Percentiles rank a stretch among this genome's conserved stretches.
Conservation (phyloP, 1,140 invertebrate species). For the Mycetomoellerius zeteki region DNA sequence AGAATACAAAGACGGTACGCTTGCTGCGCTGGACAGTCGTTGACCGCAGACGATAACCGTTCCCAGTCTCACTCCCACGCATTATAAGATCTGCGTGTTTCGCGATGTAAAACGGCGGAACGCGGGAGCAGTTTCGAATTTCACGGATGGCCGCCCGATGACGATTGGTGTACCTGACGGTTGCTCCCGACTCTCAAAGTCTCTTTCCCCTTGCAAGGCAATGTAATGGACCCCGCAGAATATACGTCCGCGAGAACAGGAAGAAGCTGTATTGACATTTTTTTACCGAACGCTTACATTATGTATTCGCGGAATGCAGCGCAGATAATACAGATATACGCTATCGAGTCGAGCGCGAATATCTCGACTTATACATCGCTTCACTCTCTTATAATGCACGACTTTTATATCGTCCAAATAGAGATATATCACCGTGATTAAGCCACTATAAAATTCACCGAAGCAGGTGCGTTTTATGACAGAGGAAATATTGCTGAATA, state of each 20-base stretch:
- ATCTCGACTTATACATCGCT: not conserved
- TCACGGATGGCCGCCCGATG: slow-evolving; percentile 73
- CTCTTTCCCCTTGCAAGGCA: not conserved
- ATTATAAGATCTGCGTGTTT: slow-evolving; percentile 35
- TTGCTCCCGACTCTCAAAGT: slow-evolving; percentile 3
- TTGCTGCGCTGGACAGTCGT: slow-evolving; percentile 49
- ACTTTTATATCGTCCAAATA: slow-evolving; percentile 1
- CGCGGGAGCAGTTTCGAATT: slow-evolving; percentile 71
- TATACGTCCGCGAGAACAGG: slow-evolving; percentile 15
- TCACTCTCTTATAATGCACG: not conserved
- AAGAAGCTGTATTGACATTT: not conserved
- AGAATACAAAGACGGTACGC: slow-evolving; percentile 21
- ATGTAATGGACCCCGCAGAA: not conserved
- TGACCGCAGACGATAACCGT: slow-evolving; percentile 55
- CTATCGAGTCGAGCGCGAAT: not conserved
- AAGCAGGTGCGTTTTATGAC: not conserved
- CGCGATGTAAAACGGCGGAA: slow-evolving; percentile 59
- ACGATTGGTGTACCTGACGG: slow-evolving; percentile 59
- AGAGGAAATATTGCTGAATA: not conserved
- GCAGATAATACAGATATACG: not conserved
- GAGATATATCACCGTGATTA: not conserved
- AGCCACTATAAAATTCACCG: not conserved
- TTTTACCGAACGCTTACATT: slow-evolving; percentile 20
- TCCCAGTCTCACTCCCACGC: slow-evolving; percentile 51
- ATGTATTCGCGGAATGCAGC: slow-evolving; percentile 34